Base-by-base conservation (phyloP, 1,140 invertebrate species). In the Mya arenaria region DNA sequence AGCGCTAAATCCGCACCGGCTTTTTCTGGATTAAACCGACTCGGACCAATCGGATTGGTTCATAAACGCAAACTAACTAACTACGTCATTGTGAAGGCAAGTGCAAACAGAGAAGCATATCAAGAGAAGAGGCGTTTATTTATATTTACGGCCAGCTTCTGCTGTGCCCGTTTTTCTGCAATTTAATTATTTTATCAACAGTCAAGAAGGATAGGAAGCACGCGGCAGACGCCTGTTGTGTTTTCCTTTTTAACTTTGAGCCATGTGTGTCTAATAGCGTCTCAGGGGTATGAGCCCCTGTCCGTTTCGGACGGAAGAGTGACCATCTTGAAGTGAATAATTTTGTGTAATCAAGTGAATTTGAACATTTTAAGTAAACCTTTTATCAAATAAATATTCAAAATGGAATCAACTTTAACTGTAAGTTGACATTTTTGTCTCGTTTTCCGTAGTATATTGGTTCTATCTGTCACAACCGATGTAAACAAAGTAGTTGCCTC, bases 201-300 rank as follows among this genome's bases (percentile, higher is more conserved):
- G n/a, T n/a, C n/a, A n/a, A n/a, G n/a, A n/a, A n/a, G n/a, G n/a
- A 28, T 63, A 72, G 69, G 69, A 72, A 72, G 69, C 69, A 72
- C 69, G 69, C 69, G 69, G 69, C 69, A 56, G 25, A 13, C 34
- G 69, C n/a, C 69, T 72, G 69, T 72, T 17, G 69, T 72, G 69
- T 72, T 72, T 72, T 72, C 69, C 5, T 58, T 72, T n/a, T 56
- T 72, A 28, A 36, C 37, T 44, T 71, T 48, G 56, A 34, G 55
- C 41, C 69, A 72, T 72, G 69, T 72, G 56, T 56, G n/a, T 72
- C 56, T 56, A 72, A 48, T 23, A 23, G 69, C 69, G 68, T 56
- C 41, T 25, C 69, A 72, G 69, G 69, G 69, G 69, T 58, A 19
- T 44, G 69, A 56, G 69, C 69, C 69, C 69, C 69, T 72, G 69